Evolutionary conservation across 2,888 invertebrate species (phyloP).

Genomic region (Caradrina kadenii): DNA sequence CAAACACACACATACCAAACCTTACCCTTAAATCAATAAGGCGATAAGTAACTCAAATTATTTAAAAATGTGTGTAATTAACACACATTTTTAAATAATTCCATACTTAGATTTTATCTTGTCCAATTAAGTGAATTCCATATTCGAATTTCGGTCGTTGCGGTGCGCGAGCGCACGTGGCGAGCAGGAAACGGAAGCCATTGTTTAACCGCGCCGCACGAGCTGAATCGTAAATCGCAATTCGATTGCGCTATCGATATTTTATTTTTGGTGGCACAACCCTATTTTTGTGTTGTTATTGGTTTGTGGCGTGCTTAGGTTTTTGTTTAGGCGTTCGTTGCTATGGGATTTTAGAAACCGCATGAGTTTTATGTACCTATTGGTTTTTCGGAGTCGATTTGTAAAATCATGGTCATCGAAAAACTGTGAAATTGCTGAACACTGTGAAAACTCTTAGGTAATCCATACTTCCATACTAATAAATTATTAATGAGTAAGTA

Average conservation of each 20-base stretch:
- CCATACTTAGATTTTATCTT: slow-evolving; percentile 53
- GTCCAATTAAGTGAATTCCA: slow-evolving; percentile 55
- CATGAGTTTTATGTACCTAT: not conserved
- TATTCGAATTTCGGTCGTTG: slow-evolving; percentile 55
- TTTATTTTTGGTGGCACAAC: slow-evolving; percentile 54
- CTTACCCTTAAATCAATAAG: slow-evolving; percentile 17
- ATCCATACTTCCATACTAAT: too few relatives aligned
- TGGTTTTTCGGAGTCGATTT: not conserved
- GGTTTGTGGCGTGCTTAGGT: slow-evolving; percentile 4
- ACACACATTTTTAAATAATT: slow-evolving; percentile 20
- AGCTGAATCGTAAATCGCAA: slow-evolving; percentile 79
- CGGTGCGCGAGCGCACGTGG: slow-evolving; percentile 76
- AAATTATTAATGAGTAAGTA: too few relatives aligned
- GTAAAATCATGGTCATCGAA: not conserved
- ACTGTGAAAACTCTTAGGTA: not conserved
- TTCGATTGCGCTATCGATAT: slow-evolving; percentile 70
- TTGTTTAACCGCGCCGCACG: slow-evolving; percentile 77
- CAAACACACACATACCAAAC: slow-evolving; percentile 12
- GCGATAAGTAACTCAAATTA: slow-evolving; percentile 41
- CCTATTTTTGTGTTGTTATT: slow-evolving; percentile 38
- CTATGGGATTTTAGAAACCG: slow-evolving; percentile 19
- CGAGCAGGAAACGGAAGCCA: slow-evolving; percentile 86
- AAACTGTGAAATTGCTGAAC: not conserved
- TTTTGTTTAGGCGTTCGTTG: slow-evolving; percentile 37
- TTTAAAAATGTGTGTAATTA: too few relatives aligned